phyloP scores from a whole-genome alignment of 1,140 invertebrate species.

The Drosophila sproati region DNA sequence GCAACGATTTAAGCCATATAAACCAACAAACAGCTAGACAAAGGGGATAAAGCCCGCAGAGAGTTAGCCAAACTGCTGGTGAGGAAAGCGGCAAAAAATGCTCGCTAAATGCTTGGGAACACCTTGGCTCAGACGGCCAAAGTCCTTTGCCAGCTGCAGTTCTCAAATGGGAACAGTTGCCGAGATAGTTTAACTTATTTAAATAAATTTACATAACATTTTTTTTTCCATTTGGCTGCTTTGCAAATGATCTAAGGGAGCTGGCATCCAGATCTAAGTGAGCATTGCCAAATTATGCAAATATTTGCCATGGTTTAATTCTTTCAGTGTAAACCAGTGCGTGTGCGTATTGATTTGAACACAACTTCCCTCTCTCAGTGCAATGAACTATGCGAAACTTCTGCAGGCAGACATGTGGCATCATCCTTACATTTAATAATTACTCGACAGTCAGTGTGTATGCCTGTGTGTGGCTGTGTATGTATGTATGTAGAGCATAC shows the following conservation, averaged over 20 bases:
- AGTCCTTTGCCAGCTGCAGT: constrained; percentile 58
- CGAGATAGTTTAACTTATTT: constrained; percentile 52
- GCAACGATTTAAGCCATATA: constrained; percentile 70
- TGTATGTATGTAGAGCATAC: background rate
- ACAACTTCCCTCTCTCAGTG: background rate
- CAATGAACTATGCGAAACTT: constrained; percentile 29
- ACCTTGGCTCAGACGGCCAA: constrained; percentile 41
- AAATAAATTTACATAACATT: constrained; percentile 72
- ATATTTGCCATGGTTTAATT: constrained; percentile 54
- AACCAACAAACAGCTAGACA: constrained; percentile 62
- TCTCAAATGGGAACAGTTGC: constrained; percentile 41
- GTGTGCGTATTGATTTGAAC: constrained; percentile 68
- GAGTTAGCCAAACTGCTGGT: constrained; percentile 15
- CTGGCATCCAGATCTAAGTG: constrained; percentile 63
- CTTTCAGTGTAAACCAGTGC: constrained; percentile 53
- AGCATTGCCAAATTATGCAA: constrained; percentile 79
- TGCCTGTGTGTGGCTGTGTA: background rate
- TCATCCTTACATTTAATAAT: constrained; percentile 24
- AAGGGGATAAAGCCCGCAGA: constrained; percentile 35
- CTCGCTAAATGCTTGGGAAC: constrained; percentile 64
- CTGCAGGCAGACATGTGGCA: constrained; percentile 17
- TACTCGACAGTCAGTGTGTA: background rate
- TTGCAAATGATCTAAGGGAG: constrained; percentile 35
- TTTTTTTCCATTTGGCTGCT: constrained; percentile 21
- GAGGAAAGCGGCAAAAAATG: constrained; percentile 10